Evolutionary conservation across 2,797 vertebrate species (phyloP).

Genomic region (Labeo calbasu): DNA sequence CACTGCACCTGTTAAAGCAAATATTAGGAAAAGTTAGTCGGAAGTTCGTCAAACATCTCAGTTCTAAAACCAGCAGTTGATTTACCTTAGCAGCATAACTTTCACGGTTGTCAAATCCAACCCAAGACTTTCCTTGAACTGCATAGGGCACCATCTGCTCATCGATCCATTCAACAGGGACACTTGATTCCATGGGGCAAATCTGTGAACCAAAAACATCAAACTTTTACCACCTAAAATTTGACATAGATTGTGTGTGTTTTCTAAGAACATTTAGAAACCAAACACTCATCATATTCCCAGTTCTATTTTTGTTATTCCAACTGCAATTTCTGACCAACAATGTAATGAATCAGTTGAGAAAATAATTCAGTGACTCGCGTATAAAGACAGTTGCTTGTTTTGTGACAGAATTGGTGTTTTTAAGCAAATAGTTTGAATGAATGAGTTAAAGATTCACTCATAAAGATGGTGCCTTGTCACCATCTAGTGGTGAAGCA

Average conservation of each 20-base stretch:
- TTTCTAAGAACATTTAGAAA: neutral
- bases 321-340: neutral
- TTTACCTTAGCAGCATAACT: conserved; percentile 77
- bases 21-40: neutral
- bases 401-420: neutral
- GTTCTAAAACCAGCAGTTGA: neutral
- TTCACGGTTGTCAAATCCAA: conserved; percentile 74
- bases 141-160: conserved; percentile 79
- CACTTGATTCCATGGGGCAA: conserved; percentile 66
- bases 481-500: neutral
- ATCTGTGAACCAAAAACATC: conserved; percentile 63
- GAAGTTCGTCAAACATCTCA: neutral
- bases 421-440: neutral
- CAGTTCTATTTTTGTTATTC: neutral
- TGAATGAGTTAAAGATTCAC: neutral
- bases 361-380: neutral
- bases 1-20: conserved; percentile 69
- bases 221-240: neutral
- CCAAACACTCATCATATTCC: neutral
- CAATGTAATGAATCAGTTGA: neutral
- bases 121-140: conserved; percentile 71
- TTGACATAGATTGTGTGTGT: neutral
- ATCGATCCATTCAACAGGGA: conserved; percentile 66
- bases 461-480: neutral
- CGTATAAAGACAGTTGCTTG: too few relatives aligned